Evolutionary conservation across 2,797 vertebrate species (phyloP).

Genomic region (Chromis chromis): DNA sequence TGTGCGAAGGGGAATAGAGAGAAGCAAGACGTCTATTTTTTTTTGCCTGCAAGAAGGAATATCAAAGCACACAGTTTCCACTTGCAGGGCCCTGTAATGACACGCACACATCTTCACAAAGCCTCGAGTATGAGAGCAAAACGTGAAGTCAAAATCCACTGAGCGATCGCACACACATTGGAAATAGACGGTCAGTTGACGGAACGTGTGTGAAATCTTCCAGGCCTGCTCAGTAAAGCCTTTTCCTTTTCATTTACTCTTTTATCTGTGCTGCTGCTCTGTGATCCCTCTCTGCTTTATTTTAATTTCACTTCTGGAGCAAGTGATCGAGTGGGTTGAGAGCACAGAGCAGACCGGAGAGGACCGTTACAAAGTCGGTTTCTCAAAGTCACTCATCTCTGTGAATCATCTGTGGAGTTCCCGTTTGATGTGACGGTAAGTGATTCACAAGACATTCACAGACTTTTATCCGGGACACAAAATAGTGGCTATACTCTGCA

Average conservation of each 20-base stretch:
- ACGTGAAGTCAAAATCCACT: constrained; percentile 38
- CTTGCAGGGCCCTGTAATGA: constrained; percentile 63
- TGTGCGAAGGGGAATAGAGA: constrained; percentile 55
- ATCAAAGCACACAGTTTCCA: constrained; percentile 76
- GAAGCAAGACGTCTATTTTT: constrained; percentile 40
- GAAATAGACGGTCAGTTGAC: constrained; percentile 63
- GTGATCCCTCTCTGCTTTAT: constrained; percentile 18
- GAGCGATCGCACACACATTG: constrained; percentile 36
- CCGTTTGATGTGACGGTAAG: constrained; percentile 68
- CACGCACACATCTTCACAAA: constrained; percentile 60
- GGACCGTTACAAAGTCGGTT: constrained; percentile 56
- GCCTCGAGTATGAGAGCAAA: constrained; percentile 28
- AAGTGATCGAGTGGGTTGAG: constrained; percentile 38
- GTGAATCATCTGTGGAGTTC: constrained; percentile 80
- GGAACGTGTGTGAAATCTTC: constrained; percentile 45
- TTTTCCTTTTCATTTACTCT: constrained; percentile 8
- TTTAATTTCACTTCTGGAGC: constrained; percentile 37
- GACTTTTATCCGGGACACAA: constrained; percentile 30
- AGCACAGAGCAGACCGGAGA: constrained; percentile 27
- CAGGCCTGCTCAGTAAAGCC: constrained; percentile 23
- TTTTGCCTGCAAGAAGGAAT: constrained; percentile 63
- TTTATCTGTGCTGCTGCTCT: constrained; percentile 23
- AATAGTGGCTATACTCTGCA: constrained; percentile 19
- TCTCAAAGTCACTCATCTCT: constrained; percentile 68
- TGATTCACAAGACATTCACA: constrained; percentile 65